Evolutionary conservation across 2,888 invertebrate genomes (phyloP), one percentile per base, ranked within the genome.

Genomic region (Eledona agricola): DNA sequence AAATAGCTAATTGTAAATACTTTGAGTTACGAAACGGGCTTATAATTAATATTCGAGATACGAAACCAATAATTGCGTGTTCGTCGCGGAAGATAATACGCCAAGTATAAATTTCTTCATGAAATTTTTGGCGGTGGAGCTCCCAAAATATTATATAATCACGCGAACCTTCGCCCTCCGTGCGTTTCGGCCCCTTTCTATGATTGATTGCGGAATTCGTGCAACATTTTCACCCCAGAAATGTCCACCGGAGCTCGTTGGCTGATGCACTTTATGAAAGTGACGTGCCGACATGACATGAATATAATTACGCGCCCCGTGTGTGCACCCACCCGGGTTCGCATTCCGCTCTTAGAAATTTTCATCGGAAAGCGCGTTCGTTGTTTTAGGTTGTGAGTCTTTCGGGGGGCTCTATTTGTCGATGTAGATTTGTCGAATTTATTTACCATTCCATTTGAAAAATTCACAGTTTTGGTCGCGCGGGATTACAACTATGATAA

Each of bases 391-490:
- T 4, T n/a, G 13, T 42, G 40, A 23, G 19, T 45, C 35, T 45
- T 13, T 9, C n/a, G n/a, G n/a, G n/a, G 12, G 43, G 13, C 57
- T 62, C 56, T 65, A 60, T 65, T 64, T 66, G 63, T 51, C 56
- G 56, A 62, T 59, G 62, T 60, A 60, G 57, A 65, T 66, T 64
- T 64, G 58, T 58, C 53, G 59, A 60, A 58, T 59, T 62, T 65
- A 60, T 64, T 61, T 59, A 55, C 58, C 50, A 45, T 45, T 31
- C 28, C 49, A 35, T 57, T 53, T 53, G 52, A 57, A 57, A 51
- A 55, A 58, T 52, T 53, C 50, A 38, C 53, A 28, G 42, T 50
- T 40, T 23, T 35, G 49, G 32, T 42, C 47, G 29, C 29, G 32
- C 23, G 53, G 56, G 56, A 57, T 57, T 57, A 57, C 52, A 50